These are phyloP conservation scores for Oreochromis aureus DNA, from an alignment of 2,113 vertebrate genomes.

Conservation along the genomic window DNA sequence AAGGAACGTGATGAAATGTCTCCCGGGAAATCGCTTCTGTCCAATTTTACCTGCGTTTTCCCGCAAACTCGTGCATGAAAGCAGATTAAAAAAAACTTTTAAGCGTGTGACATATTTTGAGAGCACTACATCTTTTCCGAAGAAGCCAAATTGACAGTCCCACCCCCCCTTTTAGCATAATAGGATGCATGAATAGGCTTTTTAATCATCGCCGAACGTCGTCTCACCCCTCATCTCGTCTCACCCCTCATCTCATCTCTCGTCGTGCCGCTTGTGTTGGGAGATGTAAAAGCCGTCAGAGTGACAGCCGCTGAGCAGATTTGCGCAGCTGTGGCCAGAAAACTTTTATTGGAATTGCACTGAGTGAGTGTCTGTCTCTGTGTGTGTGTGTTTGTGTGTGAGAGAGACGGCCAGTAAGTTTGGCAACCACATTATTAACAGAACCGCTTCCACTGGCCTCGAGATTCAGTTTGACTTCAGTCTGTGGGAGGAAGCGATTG, in stretches of 20 bases:
- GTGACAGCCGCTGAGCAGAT: constrained; percentile 20
- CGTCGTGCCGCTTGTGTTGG: background rate
- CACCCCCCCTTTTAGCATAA: background rate
- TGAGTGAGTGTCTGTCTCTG: background rate
- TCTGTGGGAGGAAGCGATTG: background rate
- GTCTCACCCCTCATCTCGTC: background rate
- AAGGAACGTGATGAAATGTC: background rate
- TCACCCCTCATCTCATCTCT: background rate
- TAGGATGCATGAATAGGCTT: background rate
- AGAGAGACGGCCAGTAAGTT: background rate
- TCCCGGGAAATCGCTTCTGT: background rate
- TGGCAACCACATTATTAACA: constrained; percentile 13
- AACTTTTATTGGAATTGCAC: constrained; percentile 19
- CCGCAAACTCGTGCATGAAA: background rate
- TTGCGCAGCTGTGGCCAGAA: background rate
- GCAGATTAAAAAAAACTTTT: background rate
- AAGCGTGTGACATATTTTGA: background rate
- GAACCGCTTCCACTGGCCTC: background rate
- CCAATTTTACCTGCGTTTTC: background rate
- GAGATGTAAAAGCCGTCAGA: constrained; percentile 5
- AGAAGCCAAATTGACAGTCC: constrained; percentile 8
- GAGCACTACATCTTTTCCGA: background rate
- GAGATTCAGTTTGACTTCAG: background rate
- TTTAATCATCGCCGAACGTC: background rate
- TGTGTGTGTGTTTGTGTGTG: background rate